Evolutionary conservation across 2,113 vertebrate genomes (phyloP), one percentile per base, ranked within the genome.

Genomic region (Heliornis fulica): DNA sequence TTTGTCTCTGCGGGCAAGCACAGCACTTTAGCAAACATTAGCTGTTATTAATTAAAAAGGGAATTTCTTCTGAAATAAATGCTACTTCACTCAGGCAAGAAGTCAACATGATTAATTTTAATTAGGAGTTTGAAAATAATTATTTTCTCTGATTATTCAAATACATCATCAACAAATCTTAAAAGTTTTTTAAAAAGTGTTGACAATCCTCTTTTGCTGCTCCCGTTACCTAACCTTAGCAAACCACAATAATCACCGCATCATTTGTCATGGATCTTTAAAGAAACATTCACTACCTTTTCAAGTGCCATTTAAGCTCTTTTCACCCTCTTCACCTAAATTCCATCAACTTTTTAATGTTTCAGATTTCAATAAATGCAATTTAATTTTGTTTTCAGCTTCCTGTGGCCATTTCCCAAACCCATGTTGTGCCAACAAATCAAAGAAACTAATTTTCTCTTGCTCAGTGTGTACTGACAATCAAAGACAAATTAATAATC

Each of bases 401-500:
- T 94, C 51, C 53, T 0, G 0, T 72, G 61, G 68, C 40, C 40
- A 45, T 82, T 94, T 93, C 72, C 83, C 45, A 94, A 93, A 45
- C 22, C 22, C 38, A 50, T 79, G 76, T 94, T 96, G 76, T 77
- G 71, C 68, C 90, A 96, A 90, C 93, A 96, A 90, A 95, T 93
- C 82, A 95, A 90, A 93, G 74, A 75, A 96, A 66, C 34, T 76
- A 81, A 94, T 94, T 93, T 93, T 96, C 36, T 88, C 57, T 71
- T 77, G 25, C 79, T 96, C 41, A 84, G 29, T 86, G 40, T 69
- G 53, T 48, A 93, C 57, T 94, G 89, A 79, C 16, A 94, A 94
- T 93, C 82, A 95, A 90, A 95, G 75, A 74, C 34, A 86, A 94
- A 94, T 82, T 88, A 94, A 94, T 95, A 15, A 89, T 64, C 66